Conservation (phyloP, 1,140 invertebrate genomes). For the Papilio polytes region DNA sequence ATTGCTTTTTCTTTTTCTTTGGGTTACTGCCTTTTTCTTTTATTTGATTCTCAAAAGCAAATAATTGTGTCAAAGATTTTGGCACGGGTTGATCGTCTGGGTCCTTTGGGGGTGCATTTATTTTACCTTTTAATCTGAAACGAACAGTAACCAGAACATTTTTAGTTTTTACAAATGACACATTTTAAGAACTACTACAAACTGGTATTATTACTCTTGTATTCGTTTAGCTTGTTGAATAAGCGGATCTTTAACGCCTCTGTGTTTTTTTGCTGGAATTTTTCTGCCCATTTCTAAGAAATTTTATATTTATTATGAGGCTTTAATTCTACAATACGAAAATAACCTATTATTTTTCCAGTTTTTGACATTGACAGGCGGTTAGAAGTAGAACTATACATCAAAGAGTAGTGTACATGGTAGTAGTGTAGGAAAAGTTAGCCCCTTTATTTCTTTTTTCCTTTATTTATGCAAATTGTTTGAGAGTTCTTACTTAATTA, state of each 20-base stretch:
- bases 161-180: constrained; percentile 5
- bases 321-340: not conserved
- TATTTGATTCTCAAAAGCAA: constrained; percentile 84
- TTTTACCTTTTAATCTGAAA: constrained; percentile 86
- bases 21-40: constrained; percentile 76
- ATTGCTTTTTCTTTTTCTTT: constrained; percentile 69
- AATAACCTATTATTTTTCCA: no score
- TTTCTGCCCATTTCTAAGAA: constrained; percentile 86
- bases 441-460: no score
- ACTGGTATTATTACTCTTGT: constrained; percentile 78
- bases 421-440: no score
- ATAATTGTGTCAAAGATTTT: constrained; percentile 85
- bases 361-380: no score
- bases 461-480: no score
- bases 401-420: no score
- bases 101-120: constrained; percentile 87
- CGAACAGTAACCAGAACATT: not conserved
- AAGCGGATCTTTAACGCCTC: constrained; percentile 88
- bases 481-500: no score
- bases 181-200: constrained; percentile 29
- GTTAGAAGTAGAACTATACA: no score
- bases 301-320: not conserved
- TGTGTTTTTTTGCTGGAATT: constrained; percentile 89
- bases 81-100: constrained; percentile 87
- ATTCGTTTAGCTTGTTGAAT: constrained; percentile 86